phyloP scores from a whole-genome alignment of 2,888 invertebrate genomes.

The Ernsta delagoae region DNA sequence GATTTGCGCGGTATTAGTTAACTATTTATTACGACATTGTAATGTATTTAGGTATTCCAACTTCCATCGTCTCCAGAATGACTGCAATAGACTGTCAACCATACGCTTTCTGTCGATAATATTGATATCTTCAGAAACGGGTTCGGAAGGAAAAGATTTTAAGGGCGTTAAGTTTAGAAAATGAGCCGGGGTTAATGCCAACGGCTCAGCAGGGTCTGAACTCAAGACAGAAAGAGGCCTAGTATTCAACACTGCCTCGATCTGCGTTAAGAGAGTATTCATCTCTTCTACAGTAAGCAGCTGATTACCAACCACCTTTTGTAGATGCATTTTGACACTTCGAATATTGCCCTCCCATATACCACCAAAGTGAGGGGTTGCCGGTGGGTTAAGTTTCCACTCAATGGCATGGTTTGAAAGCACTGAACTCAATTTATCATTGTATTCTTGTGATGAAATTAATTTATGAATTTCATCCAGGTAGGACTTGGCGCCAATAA shows the following conservation, averaged over 20 bases:
- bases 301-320: slow-evolving; percentile 13
- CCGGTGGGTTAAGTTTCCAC: slow-evolving; percentile 23
- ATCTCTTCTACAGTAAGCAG: slow-evolving; percentile 10
- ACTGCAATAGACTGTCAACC: slow-evolving; percentile 12
- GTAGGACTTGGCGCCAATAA: slow-evolving; percentile 35
- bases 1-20: slow-evolving; percentile 1
- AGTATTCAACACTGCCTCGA: slow-evolving; percentile 20
- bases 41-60: slow-evolving; percentile 23
- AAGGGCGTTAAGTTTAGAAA: slow-evolving; percentile 17
- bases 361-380: slow-evolving; percentile 30
- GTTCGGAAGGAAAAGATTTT: slow-evolving; percentile 12
- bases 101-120: slow-evolving; percentile 11
- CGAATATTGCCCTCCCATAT: slow-evolving; percentile 33
- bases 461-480: slow-evolving; percentile 19
- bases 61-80: slow-evolving; percentile 16
- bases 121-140: background rate
- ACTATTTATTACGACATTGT: slow-evolving; percentile 21
- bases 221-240: slow-evolving; percentile 12
- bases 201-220: slow-evolving; percentile 25
- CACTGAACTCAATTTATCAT: background rate
- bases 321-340: slow-evolving; percentile 32
- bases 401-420: slow-evolving; percentile 12
- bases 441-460: slow-evolving; percentile 1
- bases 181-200: slow-evolving; percentile 27
- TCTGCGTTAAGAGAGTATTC: slow-evolving; percentile 24